Evolutionary conservation across 2,113 vertebrate genomes (phyloP).

Genomic region (Toxotes chatareus): DNA sequence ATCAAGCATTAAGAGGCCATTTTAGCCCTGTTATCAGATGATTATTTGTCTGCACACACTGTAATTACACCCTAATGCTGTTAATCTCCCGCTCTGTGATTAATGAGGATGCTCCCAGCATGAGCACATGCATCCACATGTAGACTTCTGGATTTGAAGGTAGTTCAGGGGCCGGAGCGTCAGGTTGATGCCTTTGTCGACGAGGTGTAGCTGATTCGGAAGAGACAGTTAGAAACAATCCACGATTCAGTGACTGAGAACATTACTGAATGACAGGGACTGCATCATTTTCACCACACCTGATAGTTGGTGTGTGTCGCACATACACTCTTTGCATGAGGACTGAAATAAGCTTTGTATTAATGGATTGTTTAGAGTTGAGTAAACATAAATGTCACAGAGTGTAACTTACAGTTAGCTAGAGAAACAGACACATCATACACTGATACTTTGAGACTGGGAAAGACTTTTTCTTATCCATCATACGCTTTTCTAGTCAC

Average conservation of each 20-base stretch:
- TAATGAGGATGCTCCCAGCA: conserved; percentile 49
- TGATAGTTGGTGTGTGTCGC: background rate
- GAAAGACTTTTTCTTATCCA: background rate
- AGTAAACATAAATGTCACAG: background rate
- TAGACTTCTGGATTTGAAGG: conserved; percentile 1
- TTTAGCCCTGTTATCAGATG: conserved; percentile 60
- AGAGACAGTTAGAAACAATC: background rate
- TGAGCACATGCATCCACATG: conserved; percentile 7
- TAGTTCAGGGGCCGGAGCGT: background rate
- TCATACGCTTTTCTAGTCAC: background rate
- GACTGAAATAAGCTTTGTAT: background rate
- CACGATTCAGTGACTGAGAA: background rate
- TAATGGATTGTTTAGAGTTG: background rate
- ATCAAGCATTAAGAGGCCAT: conserved; percentile 55
- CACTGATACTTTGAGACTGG: background rate
- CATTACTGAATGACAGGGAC: background rate
- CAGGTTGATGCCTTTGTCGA: background rate
- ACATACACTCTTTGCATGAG: background rate
- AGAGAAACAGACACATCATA: background rate
- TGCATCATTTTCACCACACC: background rate
- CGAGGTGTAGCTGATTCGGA: background rate
- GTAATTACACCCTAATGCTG: conserved; percentile 64
- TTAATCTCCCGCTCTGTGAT: conserved; percentile 59
- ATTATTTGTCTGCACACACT: conserved; percentile 69
- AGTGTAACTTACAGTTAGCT: background rate